These are phyloP conservation scores for Delphinus delphis DNA, from an alignment of 2,113 vertebrate genomes.

Conservation along the genomic window DNA sequence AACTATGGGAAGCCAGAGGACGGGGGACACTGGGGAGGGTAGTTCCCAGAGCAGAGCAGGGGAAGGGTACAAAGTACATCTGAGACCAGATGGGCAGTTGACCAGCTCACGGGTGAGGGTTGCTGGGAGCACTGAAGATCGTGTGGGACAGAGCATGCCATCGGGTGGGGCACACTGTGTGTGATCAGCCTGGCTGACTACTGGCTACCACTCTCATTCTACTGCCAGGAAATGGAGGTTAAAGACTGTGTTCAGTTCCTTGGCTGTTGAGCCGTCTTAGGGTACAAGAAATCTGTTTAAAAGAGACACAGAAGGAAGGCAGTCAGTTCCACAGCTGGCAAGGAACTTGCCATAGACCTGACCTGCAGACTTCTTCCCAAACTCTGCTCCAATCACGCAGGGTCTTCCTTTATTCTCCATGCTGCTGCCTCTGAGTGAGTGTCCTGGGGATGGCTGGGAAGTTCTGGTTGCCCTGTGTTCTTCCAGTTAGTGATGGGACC, in stretches of 20 bases:
- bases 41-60: not conserved
- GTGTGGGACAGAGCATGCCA: not conserved
- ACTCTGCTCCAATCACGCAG: not conserved
- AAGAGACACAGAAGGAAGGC: not conserved
- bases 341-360: not conserved
- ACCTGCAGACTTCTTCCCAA: not conserved
- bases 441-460: not conserved
- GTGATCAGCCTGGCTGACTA: no score
- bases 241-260: not conserved
- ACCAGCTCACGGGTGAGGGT: not conserved
- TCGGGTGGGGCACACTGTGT: not conserved
- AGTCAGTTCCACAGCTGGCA: not conserved
- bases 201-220: not conserved
- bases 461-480: not conserved
- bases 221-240: not conserved
- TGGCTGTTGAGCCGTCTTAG: not conserved
- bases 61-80: not conserved
- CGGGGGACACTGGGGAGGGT: not conserved
- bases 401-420: not conserved
- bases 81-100: not conserved
- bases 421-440: not conserved
- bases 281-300: not conserved
- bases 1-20: not conserved
- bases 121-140: not conserved
- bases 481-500: not conserved